A percentile compares a stretch with the other conserved stretches of the same genome.
Conservation (phyloP, 2,113 vertebrate genomes). For the Tragelaphus buxtoni region DNA sequence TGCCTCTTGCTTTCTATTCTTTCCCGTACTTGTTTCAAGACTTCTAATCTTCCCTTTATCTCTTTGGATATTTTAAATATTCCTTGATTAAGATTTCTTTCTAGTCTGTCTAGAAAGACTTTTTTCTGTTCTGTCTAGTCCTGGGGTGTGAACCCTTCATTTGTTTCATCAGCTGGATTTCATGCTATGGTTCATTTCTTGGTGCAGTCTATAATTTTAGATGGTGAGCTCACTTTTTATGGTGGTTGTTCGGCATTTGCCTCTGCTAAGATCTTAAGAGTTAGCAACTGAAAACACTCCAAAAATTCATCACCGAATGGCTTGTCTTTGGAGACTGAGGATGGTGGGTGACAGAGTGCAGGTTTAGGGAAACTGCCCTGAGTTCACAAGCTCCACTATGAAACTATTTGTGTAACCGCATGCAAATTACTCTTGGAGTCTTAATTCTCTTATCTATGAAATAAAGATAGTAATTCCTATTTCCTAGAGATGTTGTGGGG, state of each 20-base stretch:
- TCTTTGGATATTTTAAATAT: conserved; percentile 8
- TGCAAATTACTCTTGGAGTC: not conserved
- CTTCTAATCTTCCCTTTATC: not conserved
- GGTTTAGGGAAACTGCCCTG: not conserved
- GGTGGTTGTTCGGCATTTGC: not conserved
- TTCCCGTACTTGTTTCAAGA: not conserved
- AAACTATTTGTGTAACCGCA: not conserved
- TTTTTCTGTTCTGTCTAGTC: not conserved
- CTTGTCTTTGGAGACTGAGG: not conserved
- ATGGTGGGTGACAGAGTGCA: not conserved
- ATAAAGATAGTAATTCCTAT: not conserved
- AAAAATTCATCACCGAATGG: not conserved
- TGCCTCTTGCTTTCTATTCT: not conserved
- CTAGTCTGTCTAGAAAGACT: too few species aligned
- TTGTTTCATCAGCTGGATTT: not conserved
- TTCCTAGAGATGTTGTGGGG: not conserved
- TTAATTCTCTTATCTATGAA: not conserved
- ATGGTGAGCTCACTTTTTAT: not conserved
- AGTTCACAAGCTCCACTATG: not conserved
- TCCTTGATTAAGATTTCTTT: not conserved
- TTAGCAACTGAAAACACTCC: not conserved
- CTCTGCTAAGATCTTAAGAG: not conserved
- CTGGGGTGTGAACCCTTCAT: not conserved
- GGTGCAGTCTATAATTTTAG: not conserved
- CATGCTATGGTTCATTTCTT: not conserved